Base-by-base conservation (phyloP, 2,797 vertebrate genomes). In the Pampus argenteus region DNA sequence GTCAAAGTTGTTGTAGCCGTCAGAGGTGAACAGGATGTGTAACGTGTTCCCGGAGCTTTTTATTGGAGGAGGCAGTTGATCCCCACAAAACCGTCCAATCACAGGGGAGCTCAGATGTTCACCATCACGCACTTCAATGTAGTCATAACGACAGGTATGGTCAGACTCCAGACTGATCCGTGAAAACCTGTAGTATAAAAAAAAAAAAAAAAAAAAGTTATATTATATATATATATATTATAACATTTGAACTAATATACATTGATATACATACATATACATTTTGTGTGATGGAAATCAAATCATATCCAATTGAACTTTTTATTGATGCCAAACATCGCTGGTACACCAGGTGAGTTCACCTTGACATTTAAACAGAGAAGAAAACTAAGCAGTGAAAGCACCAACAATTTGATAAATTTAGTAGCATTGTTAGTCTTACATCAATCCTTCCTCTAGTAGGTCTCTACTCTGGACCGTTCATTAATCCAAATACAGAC, bases 1-100 rank as follows among this genome's bases (percentile, higher is more conserved):
- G 49, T 97, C 95, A n/a, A 96, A 96, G 85, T 96, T 98, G 89
- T 97, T 96, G 67, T 96, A 97, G 69, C 97, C 96, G 38, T 97
- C 96, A 0, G 97, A 97, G 47, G 89, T 89, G 88, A 98, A 99
- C 62, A 95, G 94, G 76, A 97, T 61, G 50, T 97, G 96, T 58
- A 97, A 83, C 0, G 90, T 66, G 70, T 94, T 92, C 9, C 95
- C 93, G 0, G 93, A 93, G 90, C 96, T 97, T 78, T 78, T 90
- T 48, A 97, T 89, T 17, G 94, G 94, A 55, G 91, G 90, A 1
- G 95, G 96, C 40, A 95, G 92, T 63, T 93, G 93, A 2, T 96
- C 95, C 61, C 96, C 96, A 82, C 97, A 99, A 89, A 95, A 96
- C 42, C 95, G 94, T 42, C 95, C 96, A 90, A 97, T 96, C 73